A percentile compares a stretch with the other conserved stretches of the same genome.
Conservation (phyloP, 2,113 vertebrate genomes). For the Martes martes region DNA sequence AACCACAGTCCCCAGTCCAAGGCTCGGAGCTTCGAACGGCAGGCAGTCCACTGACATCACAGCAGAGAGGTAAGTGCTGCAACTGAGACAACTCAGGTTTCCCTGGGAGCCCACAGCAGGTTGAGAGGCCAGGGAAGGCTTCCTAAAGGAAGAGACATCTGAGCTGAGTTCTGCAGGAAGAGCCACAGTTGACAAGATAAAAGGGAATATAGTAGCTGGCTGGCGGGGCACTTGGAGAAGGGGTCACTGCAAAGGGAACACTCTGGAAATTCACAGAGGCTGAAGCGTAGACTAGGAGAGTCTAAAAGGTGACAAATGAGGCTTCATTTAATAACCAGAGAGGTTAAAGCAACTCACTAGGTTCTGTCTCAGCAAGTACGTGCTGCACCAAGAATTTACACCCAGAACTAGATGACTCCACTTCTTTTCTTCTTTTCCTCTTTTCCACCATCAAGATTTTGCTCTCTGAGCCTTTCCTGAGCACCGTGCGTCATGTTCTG, state of each 20-base stretch:
- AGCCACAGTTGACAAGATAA: neutral
- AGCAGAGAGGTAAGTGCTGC: neutral
- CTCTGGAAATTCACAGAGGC: neutral
- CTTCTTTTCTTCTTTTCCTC: too few relatives aligned
- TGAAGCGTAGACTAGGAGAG: neutral
- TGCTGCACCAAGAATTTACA: neutral
- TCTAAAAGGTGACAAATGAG: neutral
- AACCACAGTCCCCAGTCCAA: neutral
- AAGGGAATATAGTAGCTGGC: neutral
- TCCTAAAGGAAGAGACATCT: neutral
- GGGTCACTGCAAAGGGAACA: neutral
- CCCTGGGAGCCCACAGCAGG: neutral
- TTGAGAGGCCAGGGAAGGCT: neutral
- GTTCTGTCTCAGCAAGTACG: neutral
- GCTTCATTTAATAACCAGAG: neutral
- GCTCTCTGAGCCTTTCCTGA: neutral
- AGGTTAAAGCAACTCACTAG: neutral
- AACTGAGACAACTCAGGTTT: neutral
- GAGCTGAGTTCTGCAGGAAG: neutral
- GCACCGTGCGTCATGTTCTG: neutral
- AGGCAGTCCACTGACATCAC: neutral
- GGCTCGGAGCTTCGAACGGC: neutral
- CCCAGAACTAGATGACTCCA: neutral
- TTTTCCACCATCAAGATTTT: neutral
- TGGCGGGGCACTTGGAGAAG: neutral